Base-by-base conservation (phyloP, 2,888 invertebrate genomes). In the Trichopria drosophilae region DNA sequence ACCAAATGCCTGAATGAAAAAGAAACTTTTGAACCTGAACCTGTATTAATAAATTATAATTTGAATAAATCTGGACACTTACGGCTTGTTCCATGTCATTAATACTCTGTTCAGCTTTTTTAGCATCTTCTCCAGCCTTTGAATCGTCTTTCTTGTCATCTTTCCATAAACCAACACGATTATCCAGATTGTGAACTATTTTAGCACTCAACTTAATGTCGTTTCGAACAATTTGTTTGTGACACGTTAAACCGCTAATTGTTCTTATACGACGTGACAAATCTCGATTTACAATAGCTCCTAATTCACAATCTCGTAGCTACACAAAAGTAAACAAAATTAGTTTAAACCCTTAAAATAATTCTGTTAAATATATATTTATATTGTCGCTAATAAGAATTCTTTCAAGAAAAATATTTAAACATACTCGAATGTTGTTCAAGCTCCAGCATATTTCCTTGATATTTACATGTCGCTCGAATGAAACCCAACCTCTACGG, bases 381-480 rank as follows among this genome's bases (percentile, higher is more conserved):
- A 7, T 6, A 13, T 15, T 5, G 6, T 34, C 6, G 16, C 15
- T 22, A 3, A 42, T 37, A 37, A 37, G 23, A 22, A 16, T 19
- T n/a, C 23, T 13, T 31, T 6, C n/a, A n/a, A n/a, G n/a, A 18
- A 22, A 13, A 40, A 26, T 13, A 13, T n/a, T 18, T 1, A 19
- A 29, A 68, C 78, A 76, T 75, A 90, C 85, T 67, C 97, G 82
- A 55, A 95, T 92, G 63, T 93, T 96, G 73, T 97, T 98, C 31
- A 99, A 82, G 72, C 93, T 94, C 97, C 97, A 99, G 77, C 98
- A 99, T 61, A 99, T 98, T 72, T 99, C 98, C 73, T 98, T 98
- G 61, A 99, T 98, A 77, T 98, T 97, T 35, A 98, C 96, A 68
- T 93, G 90, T 15, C 96, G 82, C 60, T 92, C 89, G 77, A 97